Evolutionary conservation across 2,113 vertebrate genomes (phyloP).

Genomic region (Antigone vipio): DNA sequence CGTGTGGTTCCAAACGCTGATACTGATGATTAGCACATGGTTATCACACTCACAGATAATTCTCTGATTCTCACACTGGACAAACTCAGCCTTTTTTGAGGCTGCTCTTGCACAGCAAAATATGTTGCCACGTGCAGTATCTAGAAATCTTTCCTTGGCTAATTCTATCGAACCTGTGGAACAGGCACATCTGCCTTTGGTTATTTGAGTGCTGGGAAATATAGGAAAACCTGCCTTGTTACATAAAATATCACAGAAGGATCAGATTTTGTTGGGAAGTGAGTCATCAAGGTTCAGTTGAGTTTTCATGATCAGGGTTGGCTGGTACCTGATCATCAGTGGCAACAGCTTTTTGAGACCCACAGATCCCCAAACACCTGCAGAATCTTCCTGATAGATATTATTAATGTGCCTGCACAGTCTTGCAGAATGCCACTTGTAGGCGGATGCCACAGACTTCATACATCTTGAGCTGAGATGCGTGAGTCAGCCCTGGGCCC

Average conservation of each 20-base stretch:
- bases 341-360: not conserved
- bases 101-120: not conserved
- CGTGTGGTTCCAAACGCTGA: fast-evolving
- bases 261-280: not conserved
- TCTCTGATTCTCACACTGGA: not conserved
- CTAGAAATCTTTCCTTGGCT: not conserved
- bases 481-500: fast-evolving
- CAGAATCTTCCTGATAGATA: not conserved
- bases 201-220: not conserved
- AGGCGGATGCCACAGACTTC: fast-evolving
- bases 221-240: not conserved
- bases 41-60: not conserved
- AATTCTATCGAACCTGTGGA: not conserved
- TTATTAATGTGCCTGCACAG: no score
- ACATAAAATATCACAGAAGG: not conserved
- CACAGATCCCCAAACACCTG: not conserved
- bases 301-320: not conserved
- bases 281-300: not conserved
- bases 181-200: not conserved
- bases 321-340: not conserved
- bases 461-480: not conserved
- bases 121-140: not conserved
- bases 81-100: not conserved
- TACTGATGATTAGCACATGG: not conserved
- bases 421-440: not conserved